phyloP scores from a whole-genome alignment of 2,888 invertebrate species.

The Eretmocerus hayati region DNA sequence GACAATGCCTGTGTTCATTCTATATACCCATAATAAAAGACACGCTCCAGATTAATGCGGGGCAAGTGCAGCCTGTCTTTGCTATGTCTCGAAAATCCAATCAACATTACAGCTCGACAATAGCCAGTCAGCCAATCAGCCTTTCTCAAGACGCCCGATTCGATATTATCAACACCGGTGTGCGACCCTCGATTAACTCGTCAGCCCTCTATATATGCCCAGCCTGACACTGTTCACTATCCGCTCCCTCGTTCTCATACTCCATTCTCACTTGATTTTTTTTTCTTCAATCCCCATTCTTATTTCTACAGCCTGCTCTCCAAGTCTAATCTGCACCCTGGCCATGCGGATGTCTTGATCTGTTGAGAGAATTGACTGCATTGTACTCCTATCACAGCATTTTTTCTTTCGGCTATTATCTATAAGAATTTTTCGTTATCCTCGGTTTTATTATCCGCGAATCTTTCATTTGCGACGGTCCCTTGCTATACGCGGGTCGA shows the following conservation, averaged over 20 bases:
- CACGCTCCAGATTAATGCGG: conserved; percentile 45
- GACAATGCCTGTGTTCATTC: conserved; percentile 14
- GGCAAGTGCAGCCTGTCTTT: conserved; percentile 24
- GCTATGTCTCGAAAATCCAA: conserved; percentile 49
- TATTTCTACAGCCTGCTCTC: conserved; percentile 1
- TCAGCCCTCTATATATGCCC: too few species aligned
- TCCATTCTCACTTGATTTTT: conserved; percentile 14
- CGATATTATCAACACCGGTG: conserved; percentile 34
- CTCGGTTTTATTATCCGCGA: too few species aligned
- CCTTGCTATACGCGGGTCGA: too few species aligned
- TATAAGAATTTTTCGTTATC: too few species aligned
- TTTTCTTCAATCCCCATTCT: not conserved
- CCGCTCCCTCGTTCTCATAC: conserved; percentile 25
- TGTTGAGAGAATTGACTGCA: too few species aligned
- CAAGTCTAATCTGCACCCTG: not conserved
- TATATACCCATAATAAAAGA: conserved; percentile 42
- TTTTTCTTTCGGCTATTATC: too few species aligned
- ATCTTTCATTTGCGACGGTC: too few species aligned
- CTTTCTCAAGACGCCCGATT: conserved; percentile 11
- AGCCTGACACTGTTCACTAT: conserved; percentile 20
- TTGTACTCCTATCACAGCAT: too few species aligned
- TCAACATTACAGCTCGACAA: conserved; percentile 46
- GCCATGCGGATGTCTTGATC: conserved; percentile 20
- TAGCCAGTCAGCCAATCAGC: conserved; percentile 44
- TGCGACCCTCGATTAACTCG: conserved; percentile 24